Percentiles rank a stretch among this genome's conserved stretches.
These are phyloP conservation scores for Lamellibrachia satsuma DNA, from an alignment of 2,888 invertebrate species.

Conservation along the genomic window DNA sequence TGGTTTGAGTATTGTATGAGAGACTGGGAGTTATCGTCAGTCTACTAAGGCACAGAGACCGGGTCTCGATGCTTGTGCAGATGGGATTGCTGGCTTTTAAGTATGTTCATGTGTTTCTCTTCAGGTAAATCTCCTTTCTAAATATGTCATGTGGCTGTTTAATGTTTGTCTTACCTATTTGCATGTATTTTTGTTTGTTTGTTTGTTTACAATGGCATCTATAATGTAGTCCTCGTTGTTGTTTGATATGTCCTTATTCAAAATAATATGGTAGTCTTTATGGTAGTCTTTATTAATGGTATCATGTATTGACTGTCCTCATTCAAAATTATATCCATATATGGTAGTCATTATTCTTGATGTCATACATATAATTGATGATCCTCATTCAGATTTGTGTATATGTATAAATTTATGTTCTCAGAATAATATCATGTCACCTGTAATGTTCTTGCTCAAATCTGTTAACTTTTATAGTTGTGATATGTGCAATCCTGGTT, in stretches of 20 bases:
- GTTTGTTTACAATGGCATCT: not conserved
- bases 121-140: not conserved
- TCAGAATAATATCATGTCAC: not conserved
- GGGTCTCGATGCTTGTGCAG: not conserved
- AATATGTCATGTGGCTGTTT: not conserved
- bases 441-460: not conserved
- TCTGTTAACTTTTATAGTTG: not conserved
- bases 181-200: not conserved
- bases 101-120: not conserved
- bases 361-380: not conserved
- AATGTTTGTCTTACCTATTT: not conserved
- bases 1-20: not conserved
- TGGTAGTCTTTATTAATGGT: not conserved
- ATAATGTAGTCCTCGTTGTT: not conserved
- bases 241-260: not conserved
- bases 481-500: not conserved
- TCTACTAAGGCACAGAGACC: not conserved
- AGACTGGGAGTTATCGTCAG: not conserved
- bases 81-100: constrained; percentile 7
- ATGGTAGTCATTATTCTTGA: not conserved
- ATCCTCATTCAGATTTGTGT: no score
- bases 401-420: not conserved
- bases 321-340: not conserved
- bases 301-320: not conserved
- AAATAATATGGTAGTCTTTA: not conserved